Evolutionary conservation across 2,888 invertebrate species (phyloP).

Genomic region (Nowickia ferox): DNA sequence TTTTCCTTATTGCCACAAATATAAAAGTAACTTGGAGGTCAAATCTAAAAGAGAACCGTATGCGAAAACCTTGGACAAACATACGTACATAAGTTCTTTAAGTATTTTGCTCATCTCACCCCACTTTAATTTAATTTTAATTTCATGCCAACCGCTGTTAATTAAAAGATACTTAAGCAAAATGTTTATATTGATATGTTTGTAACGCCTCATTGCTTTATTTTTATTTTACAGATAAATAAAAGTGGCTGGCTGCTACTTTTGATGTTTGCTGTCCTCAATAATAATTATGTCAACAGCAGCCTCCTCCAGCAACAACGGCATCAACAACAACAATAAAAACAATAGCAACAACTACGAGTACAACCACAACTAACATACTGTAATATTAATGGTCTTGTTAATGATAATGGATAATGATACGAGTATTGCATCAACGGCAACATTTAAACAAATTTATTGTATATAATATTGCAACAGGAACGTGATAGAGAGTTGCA

Average conservation of each 20-base stretch:
- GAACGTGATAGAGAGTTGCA: slow-evolving; percentile 57
- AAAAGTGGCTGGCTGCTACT: slow-evolving; percentile 14
- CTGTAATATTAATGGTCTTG: slow-evolving; percentile 54
- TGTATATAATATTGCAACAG: slow-evolving; percentile 41
- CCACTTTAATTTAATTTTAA: not conserved
- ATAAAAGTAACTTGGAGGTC: too few species aligned
- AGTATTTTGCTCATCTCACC: not conserved
- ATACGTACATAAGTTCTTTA: too few species aligned
- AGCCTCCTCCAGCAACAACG: not conserved
- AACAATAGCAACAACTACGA: slow-evolving; percentile 31
- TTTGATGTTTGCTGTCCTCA: slow-evolving; percentile 26
- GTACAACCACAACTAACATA: slow-evolving; percentile 5
- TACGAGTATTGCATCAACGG: slow-evolving; percentile 47
- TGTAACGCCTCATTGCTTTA: slow-evolving; percentile 27
- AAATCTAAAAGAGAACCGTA: not conserved
- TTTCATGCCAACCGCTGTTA: not conserved
- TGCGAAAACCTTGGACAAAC: too few species aligned
- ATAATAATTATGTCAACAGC: slow-evolving; percentile 57
- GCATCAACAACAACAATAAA: slow-evolving; percentile 7
- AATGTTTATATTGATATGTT: not conserved
- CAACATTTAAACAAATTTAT: slow-evolving; percentile 48
- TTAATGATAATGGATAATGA: slow-evolving; percentile 65
- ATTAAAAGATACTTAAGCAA: not conserved
- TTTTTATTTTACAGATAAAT: slow-evolving; percentile 43
- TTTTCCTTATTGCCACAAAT: too few species aligned